Evolutionary conservation across 92 coral and sea anemone genomes (phyloP), one percentile per base, ranked within the genome.

Genomic region (Siderastrea radians): DNA sequence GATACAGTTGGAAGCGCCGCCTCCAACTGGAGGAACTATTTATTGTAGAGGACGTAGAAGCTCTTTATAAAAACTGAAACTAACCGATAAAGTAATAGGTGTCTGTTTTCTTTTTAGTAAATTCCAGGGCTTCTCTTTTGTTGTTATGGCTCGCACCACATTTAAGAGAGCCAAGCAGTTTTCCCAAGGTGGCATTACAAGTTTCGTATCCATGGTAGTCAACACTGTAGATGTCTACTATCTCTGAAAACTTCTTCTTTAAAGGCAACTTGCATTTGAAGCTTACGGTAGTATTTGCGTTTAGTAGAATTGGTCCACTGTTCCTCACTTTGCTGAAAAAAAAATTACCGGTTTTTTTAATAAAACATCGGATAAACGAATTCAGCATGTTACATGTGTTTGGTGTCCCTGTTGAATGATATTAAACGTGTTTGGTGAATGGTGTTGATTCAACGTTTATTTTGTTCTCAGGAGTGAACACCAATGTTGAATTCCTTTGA

Each of bases 51-150:
- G 0, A 43, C 2, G 26, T n/a, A 57, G 14, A 26, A 26, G 38
- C 38, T 26, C 38, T 26, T 26, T 26, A 26, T 26, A 26, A 26
- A 6, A 14, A 38, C 3, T 43, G 7, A 77, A 3, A 81, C 85
- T 81, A 14, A 81, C 85, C 85, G 19, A 81, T 68, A 7, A 68
- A 19, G 52, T 52, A 16, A 57, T 81, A 81, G 13, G 63, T 81
- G 12, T 45, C n/a, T n/a, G 7, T 76, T 4, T 81, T 52, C 16
- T 68, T 52, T 3, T 3, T 69, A 55, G 7, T 12, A 69, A 81
- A 50, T 3, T 81, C 76, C 66, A 69, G 51, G 51, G 66, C 16
- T 50, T 55, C 62, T 7, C 16, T 13, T 8, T 57, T 69, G 11
- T 57, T 26, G 16, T 17, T 48, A 19, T 49, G 58, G 5, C 15